Conservation (phyloP, 2,888 invertebrate species). For the Alsophila aescularia region DNA sequence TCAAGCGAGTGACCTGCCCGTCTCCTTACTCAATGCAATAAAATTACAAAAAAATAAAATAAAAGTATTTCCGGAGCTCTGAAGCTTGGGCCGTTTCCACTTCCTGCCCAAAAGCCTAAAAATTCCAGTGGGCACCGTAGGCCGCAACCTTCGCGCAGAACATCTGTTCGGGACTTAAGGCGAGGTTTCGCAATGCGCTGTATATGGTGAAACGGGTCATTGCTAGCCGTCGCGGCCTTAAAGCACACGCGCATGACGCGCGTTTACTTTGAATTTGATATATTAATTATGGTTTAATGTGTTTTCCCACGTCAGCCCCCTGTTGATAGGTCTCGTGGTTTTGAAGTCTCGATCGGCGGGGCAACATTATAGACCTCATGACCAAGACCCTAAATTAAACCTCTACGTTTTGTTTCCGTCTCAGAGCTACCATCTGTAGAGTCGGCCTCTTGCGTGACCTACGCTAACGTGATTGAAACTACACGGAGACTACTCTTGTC, state of each 20-base stretch:
- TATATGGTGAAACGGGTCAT: slow-evolving; percentile 75
- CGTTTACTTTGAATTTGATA: slow-evolving; percentile 35
- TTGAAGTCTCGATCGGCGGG: too few relatives aligned
- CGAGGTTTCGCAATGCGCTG: slow-evolving; percentile 62
- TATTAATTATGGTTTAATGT: slow-evolving; percentile 23
- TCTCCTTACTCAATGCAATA: too few relatives aligned
- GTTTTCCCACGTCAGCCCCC: slow-evolving; percentile 2
- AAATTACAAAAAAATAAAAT: too few relatives aligned
- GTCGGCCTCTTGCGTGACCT: too few relatives aligned
- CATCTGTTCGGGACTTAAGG: slow-evolving; percentile 65
- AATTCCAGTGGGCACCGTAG: slow-evolving; percentile 4
- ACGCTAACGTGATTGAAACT: too few relatives aligned
- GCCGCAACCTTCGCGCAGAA: slow-evolving; percentile 53
- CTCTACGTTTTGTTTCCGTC: too few relatives aligned
- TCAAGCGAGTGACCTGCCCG: too few relatives aligned
- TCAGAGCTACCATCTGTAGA: too few relatives aligned
- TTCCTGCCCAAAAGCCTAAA: slow-evolving; percentile 13
- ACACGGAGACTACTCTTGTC: too few relatives aligned
- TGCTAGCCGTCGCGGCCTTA: slow-evolving; percentile 68
- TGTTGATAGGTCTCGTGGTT: too few relatives aligned
- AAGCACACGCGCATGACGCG: slow-evolving; percentile 25
- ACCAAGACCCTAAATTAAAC: too few relatives aligned
- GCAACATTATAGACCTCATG: too few relatives aligned
- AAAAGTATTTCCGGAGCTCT: not conserved
- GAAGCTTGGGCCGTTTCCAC: not conserved